Conservation (phyloP, 92 coral and sea anemone genomes). For the Siderastrea siderea region DNA sequence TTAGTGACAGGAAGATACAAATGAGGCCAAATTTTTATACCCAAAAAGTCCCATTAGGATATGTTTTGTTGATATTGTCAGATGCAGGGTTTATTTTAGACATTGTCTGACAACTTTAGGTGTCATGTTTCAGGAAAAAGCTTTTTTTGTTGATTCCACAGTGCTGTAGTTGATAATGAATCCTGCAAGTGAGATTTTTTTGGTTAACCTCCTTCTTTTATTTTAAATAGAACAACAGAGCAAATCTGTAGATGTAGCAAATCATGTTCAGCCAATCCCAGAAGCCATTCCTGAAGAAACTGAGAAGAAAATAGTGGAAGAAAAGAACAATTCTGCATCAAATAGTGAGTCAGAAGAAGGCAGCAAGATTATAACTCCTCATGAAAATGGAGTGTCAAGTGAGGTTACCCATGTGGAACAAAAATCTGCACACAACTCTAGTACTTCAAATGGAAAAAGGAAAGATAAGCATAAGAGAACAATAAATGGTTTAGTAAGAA, state of each 20-base stretch:
- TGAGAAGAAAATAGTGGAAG: conserved; percentile 7
- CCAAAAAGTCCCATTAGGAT: too few species aligned
- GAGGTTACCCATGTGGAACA: conserved; percentile 13
- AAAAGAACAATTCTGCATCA: conserved; percentile 6
- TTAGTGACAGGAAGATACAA: too few species aligned
- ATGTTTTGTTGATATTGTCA: too few species aligned
- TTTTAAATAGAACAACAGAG: conserved; percentile 14
- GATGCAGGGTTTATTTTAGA: too few species aligned
- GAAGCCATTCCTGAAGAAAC: conserved; percentile 22
- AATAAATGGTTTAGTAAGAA: conserved; percentile 65
- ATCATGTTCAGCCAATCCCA: conserved; percentile 29
- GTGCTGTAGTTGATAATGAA: too few species aligned
- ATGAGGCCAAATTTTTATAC: too few species aligned
- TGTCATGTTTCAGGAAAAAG: too few species aligned
- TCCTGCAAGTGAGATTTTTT: too few species aligned
- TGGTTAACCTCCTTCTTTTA: neutral
- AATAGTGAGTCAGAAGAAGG: neutral
- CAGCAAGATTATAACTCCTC: neutral
- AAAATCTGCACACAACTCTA: conserved; percentile 16
- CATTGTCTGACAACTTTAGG: too few species aligned
- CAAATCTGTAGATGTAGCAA: conserved; percentile 19
- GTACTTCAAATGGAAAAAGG: conserved; percentile 24
- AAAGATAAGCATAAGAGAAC: conserved; percentile 46
- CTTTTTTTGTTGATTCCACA: too few species aligned
- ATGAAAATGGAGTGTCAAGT: conserved; percentile 26